Base-by-base conservation (phyloP, 92 coral and sea anemone species). In the Hydrozoanthus gracilis region DNA sequence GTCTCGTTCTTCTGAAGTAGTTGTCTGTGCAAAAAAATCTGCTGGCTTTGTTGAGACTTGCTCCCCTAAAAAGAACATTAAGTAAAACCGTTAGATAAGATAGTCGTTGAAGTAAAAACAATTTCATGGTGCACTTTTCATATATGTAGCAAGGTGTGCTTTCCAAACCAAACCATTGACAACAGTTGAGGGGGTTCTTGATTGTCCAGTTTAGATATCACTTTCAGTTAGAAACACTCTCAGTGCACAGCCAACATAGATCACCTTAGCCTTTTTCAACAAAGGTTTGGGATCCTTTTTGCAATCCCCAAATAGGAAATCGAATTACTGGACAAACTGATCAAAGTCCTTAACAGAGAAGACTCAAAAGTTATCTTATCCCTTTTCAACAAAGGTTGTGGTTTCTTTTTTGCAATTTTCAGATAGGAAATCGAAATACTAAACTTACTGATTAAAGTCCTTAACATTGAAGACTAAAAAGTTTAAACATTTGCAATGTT, bases 1-100 rank as follows among this genome's bases (percentile, higher is more conserved):
- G 58, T 90, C 92, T 44, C 92, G 84, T 47, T 90, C 92, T 76
- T 90, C 93, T 44, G 93, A 76, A 6, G 93, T 90, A 46, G 93
- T 87, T 7, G 90, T 90, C 62, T 90, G 92, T 56, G 87, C 84
- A 74, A 90, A 90, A 79, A 90, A 90, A 66, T 86, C 87, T 15
- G 12, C 51, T 67, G 76, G 76, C 2, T 55, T 49, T 35, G 11
- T 65, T 17, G 66, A n/a, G 27, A 45, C 11, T 52, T 7, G 44
- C 44, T 51, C n/a, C 45, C 51, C 87, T 83, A 52, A 17, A 4
- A 14, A 20, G 8, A 83, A 10, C 45, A 45, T 54, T 54, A 54
- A 54, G 60, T 54, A 54, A 0, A 54, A 54, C 60, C 60, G 60
- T 54, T 54, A 54, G 60, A 54, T 54, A 54, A 54, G 60, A 54